Conservation (phyloP, 2,113 vertebrate genomes). For the Leptosomus discolor region DNA sequence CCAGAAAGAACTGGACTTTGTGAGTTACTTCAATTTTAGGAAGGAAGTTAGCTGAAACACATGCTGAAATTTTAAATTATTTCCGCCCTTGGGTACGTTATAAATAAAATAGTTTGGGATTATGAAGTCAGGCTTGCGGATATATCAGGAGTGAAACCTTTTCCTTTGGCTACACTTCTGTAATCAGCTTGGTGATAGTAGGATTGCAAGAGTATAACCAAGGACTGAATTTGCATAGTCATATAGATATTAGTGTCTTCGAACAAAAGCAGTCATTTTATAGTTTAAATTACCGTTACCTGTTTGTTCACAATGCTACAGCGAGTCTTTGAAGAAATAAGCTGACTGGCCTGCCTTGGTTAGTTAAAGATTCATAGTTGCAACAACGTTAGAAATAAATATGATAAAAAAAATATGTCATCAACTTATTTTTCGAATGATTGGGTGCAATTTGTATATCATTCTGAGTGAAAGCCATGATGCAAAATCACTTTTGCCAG, state of each 20-base stretch:
- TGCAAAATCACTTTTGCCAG: slow-evolving; percentile 17
- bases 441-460: neutral
- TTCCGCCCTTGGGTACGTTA: neutral
- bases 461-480: neutral
- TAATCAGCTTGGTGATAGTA: neutral
- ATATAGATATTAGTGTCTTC: neutral
- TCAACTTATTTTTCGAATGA: neutral
- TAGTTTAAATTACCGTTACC: neutral
- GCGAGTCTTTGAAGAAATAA: neutral
- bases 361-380: neutral
- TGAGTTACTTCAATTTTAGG: neutral
- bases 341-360: neutral
- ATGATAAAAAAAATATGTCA: neutral
- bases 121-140: neutral
- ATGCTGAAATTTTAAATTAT: neutral
- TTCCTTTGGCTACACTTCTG: neutral
- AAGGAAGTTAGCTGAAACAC: neutral
- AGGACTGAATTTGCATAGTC: neutral
- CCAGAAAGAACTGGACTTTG: neutral
- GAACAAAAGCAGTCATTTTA: neutral
- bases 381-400: neutral
- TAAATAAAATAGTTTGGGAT: neutral
- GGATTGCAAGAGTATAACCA: neutral
- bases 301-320: neutral
- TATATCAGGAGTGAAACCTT: neutral